These are phyloP conservation scores for Cassiopea xamachana DNA, from an alignment of 30 jellyfish, hydroid and myxozoan genomes.

Conservation along the genomic window DNA sequence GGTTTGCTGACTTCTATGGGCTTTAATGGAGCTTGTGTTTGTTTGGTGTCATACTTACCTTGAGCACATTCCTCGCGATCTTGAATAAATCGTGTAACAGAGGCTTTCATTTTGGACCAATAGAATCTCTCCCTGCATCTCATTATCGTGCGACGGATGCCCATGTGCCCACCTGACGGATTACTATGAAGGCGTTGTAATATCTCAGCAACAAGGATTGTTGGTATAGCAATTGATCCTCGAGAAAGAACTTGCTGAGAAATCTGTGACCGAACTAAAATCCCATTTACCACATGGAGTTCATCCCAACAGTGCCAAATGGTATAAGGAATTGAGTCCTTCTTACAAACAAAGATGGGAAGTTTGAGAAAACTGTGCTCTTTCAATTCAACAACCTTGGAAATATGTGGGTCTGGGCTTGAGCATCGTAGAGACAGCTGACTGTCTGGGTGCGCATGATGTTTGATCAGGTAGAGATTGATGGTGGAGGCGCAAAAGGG, in stretches of 20 bases:
- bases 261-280: background rate
- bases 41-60: too few relatives aligned
- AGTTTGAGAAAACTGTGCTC: background rate
- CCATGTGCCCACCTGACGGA: conserved; percentile 29
- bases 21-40: too few relatives aligned
- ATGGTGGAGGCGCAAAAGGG: background rate
- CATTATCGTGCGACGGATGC: background rate
- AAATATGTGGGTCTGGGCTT: background rate
- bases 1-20: too few relatives aligned
- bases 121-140: background rate
- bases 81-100: background rate
- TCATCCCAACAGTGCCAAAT: background rate
- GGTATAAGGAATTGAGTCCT: background rate
- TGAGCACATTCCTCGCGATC: background rate
- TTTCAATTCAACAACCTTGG: background rate
- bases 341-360: background rate
- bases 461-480: background rate
- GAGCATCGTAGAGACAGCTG: background rate
- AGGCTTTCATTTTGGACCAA: too few relatives aligned
- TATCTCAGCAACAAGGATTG: background rate
- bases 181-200: conserved; percentile 34
- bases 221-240: conserved; percentile 4
- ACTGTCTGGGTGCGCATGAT: background rate
- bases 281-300: background rate
- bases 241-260: background rate